These are phyloP conservation scores for Trachurus trachurus DNA, from an alignment of 2,797 vertebrate genomes.

Conservation along the genomic window DNA sequence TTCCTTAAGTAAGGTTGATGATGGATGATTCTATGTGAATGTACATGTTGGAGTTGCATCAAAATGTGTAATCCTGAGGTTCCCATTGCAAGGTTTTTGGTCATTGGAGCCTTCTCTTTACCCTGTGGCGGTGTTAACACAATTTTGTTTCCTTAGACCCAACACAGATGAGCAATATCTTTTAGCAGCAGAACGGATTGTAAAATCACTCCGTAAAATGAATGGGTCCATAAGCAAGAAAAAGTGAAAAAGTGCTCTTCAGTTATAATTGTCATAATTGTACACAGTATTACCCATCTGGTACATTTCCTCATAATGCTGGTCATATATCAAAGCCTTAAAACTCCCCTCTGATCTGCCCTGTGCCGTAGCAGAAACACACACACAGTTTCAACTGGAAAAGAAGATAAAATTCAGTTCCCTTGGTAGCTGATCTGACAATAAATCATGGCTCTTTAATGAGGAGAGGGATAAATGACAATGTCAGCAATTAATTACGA, in stretches of 20 bases:
- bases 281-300: slow-evolving; percentile 73
- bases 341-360: slow-evolving; percentile 72
- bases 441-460: slow-evolving; percentile 84
- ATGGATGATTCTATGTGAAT: no score
- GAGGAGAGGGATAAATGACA: slow-evolving; percentile 81
- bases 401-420: slow-evolving; percentile 70
- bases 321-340: slow-evolving; percentile 72
- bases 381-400: slow-evolving; percentile 47
- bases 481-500: slow-evolving; percentile 81
- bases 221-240: slow-evolving; percentile 58
- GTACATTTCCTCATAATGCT: slow-evolving; percentile 66
- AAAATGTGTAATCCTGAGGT: neutral
- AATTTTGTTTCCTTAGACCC: slow-evolving; percentile 19
- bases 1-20: neutral
- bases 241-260: slow-evolving; percentile 66
- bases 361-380: slow-evolving; percentile 44
- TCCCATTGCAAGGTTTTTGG: neutral
- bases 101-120: slow-evolving; percentile 1
- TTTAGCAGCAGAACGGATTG: slow-evolving; percentile 50
- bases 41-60: neutral
- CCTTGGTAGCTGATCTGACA: slow-evolving; percentile 74
- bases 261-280: slow-evolving; percentile 75
- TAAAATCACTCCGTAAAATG: slow-evolving; percentile 61
- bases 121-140: slow-evolving; percentile 15
- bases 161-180: slow-evolving; percentile 53